Conservation (phyloP, 2,113 vertebrate species). For the Tretioscincus oriximinensis region DNA sequence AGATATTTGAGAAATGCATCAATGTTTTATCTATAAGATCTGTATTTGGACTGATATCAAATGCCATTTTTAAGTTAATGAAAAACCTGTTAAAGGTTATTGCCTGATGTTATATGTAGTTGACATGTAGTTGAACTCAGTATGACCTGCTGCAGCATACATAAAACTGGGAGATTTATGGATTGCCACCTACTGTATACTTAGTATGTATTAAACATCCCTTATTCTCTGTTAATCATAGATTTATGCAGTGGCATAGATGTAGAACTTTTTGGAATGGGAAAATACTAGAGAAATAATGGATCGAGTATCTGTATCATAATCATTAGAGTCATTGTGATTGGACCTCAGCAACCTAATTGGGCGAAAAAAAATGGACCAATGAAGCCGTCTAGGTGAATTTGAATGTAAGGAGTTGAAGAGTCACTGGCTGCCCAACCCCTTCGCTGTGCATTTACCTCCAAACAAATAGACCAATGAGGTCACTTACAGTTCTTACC, state of each 20-base stretch:
- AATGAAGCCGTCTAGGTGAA: too few relatives aligned
- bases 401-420: too few relatives aligned
- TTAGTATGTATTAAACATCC: neutral
- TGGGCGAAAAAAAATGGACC: too few relatives aligned
- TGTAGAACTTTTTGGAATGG: neutral
- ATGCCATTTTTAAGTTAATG: neutral
- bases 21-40: neutral
- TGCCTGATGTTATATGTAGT: neutral
- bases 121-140: neutral
- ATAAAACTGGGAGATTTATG: neutral
- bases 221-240: neutral
- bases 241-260: neutral
- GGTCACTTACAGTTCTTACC: too few relatives aligned
- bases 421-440: too few relatives aligned
- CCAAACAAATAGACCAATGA: too few relatives aligned
- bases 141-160: neutral
- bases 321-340: too few relatives aligned
- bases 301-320: neutral
- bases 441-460: too few relatives aligned
- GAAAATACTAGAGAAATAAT: neutral
- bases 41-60: neutral
- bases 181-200: neutral
- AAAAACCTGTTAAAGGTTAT: constrained; percentile 1
- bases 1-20: neutral
- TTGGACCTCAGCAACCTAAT: too few relatives aligned